phyloP scores from a whole-genome alignment of 2,888 invertebrate genomes.

The Homarus gammarus region DNA sequence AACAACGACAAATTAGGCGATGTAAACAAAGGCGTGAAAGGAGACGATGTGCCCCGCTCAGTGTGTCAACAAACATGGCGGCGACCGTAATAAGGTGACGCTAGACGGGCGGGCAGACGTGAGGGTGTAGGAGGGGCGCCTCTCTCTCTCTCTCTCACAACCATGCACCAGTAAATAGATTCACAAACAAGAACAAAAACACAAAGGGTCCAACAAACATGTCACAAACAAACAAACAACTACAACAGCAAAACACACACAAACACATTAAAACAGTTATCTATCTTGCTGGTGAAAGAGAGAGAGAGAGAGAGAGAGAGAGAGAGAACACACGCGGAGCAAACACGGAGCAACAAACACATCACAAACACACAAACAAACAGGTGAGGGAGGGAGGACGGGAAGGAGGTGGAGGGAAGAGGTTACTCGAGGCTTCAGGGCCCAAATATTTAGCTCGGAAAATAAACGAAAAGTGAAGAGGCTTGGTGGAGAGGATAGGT shows the following conservation, averaged over 20 bases:
- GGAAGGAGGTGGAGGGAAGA: neutral
- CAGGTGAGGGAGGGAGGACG: neutral
- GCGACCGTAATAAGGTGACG: conserved; percentile 10
- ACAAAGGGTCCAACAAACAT: neutral
- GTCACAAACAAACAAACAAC: too few species aligned
- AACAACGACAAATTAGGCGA: neutral
- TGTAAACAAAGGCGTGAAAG: neutral
- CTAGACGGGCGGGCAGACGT: neutral
- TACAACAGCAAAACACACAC: neutral
- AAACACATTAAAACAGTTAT: too few species aligned
- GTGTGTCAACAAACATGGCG: conserved; percentile 35
- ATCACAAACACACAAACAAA: conserved; percentile 3
- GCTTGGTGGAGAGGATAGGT: neutral
- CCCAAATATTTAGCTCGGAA: neutral
- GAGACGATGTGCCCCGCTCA: neutral
- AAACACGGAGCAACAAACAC: neutral
- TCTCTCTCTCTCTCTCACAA: neutral
- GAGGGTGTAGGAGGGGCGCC: neutral
- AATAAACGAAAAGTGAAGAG: neutral
- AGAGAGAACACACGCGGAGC: neutral
- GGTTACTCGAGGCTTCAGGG: neutral
- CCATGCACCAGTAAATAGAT: too few species aligned
- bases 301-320: too few species aligned
- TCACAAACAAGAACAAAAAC: too few species aligned
- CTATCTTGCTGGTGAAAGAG: neutral